Base-by-base conservation (phyloP, 2,888 invertebrate genomes). In the Ophioninae sp. region DNA sequence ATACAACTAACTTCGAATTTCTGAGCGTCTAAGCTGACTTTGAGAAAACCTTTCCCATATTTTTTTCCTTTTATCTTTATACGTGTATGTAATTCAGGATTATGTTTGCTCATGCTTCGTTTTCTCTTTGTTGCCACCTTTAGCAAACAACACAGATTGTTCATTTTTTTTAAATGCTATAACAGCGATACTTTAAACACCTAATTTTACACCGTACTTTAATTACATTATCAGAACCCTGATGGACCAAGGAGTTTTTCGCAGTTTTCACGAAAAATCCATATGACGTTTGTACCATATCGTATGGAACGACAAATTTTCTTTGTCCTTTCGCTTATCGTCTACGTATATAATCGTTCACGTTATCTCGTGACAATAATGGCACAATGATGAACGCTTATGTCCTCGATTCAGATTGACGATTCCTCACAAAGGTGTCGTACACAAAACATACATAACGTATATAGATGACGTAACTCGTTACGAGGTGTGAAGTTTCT, bases 261-360 rank as follows among this genome's bases (percentile, higher is more conserved):
- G 83, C 72, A 20, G 39, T 56, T 69, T 70, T 37, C 6, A 84
- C 83, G 81, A 77, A 62, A 70, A 81, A 84, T 81, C 75, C 78
- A 74, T 21, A 21, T 68, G 30, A 74, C 72, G 64, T n/a, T 65
- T 78, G 70, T 78, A 37, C 75, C 65, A 78, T 70, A 72, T 74
- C 65, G 72, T 57, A 21, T 13, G 61, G 56, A 10, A 81, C 50
- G 64, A 73, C 69, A 37, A 78, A n/a, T 57, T 78, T 75, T 78
- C 20, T 65, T 57, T 44, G 50, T 79, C 65, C 65, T 67, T 57
- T 84, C 41, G 78, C 83, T 84, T 84, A 84, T 81, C n/a, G n/a
- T 79, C 81, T 79, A 81, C 41, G 37, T 78, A 82, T 65, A 61
- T 57, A 68, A 61, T 68, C 70, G 73, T 80, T 41, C 57, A 69